phyloP scores from a whole-genome alignment of 2,888 invertebrate genomes.

The Acleris cristana region DNA sequence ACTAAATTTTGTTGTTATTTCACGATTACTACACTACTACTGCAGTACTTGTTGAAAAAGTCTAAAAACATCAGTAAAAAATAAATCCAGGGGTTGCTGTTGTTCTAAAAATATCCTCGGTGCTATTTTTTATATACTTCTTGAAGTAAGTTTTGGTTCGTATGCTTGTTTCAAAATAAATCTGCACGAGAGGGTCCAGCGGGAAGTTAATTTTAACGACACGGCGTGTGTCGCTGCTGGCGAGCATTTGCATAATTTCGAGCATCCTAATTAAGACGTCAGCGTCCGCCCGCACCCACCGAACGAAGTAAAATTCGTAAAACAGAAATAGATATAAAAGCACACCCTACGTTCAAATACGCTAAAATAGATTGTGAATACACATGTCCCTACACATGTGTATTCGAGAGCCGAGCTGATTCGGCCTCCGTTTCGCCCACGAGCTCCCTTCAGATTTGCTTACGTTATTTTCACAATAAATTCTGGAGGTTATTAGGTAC shows the following conservation, averaged over 20 bases:
- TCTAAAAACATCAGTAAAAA: too few relatives aligned
- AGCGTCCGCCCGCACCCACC: slow-evolving; percentile 10
- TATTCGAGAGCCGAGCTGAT: not conserved
- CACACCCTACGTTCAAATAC: not conserved
- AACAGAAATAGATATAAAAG: slow-evolving; percentile 2
- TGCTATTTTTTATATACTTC: not conserved
- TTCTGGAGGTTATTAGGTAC: not conserved
- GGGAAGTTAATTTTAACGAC: slow-evolving; percentile 63
- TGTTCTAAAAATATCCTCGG: too few relatives aligned
- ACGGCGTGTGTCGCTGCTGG: slow-evolving; percentile 46
- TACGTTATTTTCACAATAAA: slow-evolving; percentile 10
- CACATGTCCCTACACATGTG: not conserved
- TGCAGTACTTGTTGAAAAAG: too few relatives aligned
- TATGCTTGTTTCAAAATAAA: not conserved
- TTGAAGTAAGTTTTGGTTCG: not conserved
- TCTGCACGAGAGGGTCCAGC: slow-evolving; percentile 47
- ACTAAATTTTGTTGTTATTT: too few relatives aligned
- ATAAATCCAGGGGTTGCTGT: too few relatives aligned
- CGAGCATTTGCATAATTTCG: slow-evolving; percentile 62
- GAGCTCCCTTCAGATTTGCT: not conserved
- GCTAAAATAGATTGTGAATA: slow-evolving; percentile 3
- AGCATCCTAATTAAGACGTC: slow-evolving; percentile 52
- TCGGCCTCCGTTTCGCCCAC: slow-evolving; percentile 9
- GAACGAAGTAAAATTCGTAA: slow-evolving; percentile 15
- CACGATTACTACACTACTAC: too few relatives aligned